Evolutionary conservation across 2,113 vertebrate genomes (phyloP).

Genomic region (Pluvianellus socialis): DNA sequence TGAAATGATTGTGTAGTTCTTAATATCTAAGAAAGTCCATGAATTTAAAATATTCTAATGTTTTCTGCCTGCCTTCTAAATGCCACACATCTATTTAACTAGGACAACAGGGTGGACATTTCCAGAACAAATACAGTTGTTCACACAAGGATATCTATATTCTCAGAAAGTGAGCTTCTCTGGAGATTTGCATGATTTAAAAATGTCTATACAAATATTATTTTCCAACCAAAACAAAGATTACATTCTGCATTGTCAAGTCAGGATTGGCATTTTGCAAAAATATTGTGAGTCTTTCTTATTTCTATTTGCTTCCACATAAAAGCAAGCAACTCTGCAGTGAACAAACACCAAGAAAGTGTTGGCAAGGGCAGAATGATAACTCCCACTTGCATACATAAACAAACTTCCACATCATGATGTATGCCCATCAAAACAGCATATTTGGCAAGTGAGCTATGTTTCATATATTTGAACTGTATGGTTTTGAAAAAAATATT

Average conservation of each 20-base stretch:
- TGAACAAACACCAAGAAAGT: neutral
- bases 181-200: neutral
- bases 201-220: neutral
- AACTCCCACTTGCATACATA: neutral
- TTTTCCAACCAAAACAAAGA: neutral
- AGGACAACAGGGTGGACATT: neutral
- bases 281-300: neutral
- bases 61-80: neutral
- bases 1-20: neutral
- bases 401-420: neutral
- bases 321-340: neutral
- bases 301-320: neutral
- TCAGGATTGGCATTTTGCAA: neutral
- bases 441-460: neutral
- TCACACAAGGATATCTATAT: slow-evolving; percentile 8
- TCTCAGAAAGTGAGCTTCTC: neutral
- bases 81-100: neutral
- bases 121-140: slow-evolving; percentile 49
- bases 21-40: neutral
- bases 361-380: neutral
- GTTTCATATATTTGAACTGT: neutral
- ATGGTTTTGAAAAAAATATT: neutral
- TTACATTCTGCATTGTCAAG: neutral
- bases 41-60: neutral
- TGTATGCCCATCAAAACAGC: neutral